Evolutionary conservation across 2,113 vertebrate species (phyloP), one percentile per base, ranked within the genome.

Genomic region (Triplophysa dalaica): DNA sequence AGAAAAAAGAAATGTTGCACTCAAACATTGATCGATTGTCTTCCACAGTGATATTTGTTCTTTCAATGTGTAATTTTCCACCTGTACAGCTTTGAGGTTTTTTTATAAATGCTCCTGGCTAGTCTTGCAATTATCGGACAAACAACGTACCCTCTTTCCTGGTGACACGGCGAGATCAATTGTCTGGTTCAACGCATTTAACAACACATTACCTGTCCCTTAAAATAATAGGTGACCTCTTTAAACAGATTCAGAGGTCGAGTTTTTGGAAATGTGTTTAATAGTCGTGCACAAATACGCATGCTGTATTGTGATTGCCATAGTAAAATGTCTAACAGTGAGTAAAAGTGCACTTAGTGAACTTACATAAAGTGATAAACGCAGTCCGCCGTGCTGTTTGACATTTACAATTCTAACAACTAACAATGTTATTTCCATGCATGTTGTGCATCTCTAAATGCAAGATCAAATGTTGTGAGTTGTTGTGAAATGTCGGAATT

Each of bases 11-110:
- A 48, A 50, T 50, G 43, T 62, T 38, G 43, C 21, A 24, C 24
- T n/a, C 26, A 16, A 26, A 29, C 60, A 17, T 26, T 41, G 75
- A 78, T 81, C 75, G 62, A 81, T 84, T 43, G 43, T 60, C 54
- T 63, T 81, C 69, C 45, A 75, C 33, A 70, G 24, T 17, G 2
- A 73, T 43, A 54, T 73, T 74, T 75, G 73, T 61, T 48, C 12
- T 50, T 65, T 60, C 62, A 43, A 54, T 62, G 43, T 41, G 14
- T 72, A 21, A 81, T 84, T 84, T 84, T 81, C 79, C 70, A 61
- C 65, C 64, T 81, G 56, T 45, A 19, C 50, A 61, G 67, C 62
- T 77, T 60, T 67, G 68, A 67, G 56, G 38, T 65, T 72, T 22
- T 70, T 21, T 33, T 70, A 58, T 41, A 54, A 72, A 61, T 52